Conservation (phyloP, 1,140 invertebrate genomes). For the Halictus rubicundus region DNA sequence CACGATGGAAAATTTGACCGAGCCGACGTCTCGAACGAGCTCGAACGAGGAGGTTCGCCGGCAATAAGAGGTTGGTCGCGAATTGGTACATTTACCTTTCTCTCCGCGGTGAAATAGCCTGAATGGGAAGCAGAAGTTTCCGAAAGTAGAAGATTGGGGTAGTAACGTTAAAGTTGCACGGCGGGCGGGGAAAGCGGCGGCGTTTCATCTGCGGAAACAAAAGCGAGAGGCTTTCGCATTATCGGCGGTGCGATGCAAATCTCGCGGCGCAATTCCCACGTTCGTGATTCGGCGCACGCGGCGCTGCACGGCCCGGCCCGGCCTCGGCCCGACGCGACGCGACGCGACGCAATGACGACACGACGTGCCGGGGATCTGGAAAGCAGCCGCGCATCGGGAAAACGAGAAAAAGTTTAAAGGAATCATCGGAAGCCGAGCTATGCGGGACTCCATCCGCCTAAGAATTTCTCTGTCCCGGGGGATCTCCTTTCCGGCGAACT, state of each 20-base stretch:
- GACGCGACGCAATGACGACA: not conserved
- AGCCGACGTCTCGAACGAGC: too few relatives aligned
- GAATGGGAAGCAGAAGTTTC: not conserved
- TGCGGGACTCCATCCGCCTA: conserved; percentile 26
- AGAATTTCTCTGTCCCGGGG: conserved; percentile 38
- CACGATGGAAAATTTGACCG: too few relatives aligned
- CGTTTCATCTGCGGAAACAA: not conserved
- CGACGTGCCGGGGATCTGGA: conserved; percentile 42
- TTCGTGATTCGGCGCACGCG: conserved; percentile 23
- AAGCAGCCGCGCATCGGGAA: conserved; percentile 2
- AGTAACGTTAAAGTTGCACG: not conserved
- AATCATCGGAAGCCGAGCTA: conserved; percentile 29
- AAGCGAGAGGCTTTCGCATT: conserved; percentile 16
- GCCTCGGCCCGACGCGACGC: too few relatives aligned
- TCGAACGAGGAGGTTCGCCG: too few relatives aligned
- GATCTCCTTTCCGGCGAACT: conserved; percentile 36
- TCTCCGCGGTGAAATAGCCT: too few relatives aligned
- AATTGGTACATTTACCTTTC: too few relatives aligned
- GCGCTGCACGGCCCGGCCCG: not conserved
- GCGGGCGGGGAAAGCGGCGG: too few relatives aligned
- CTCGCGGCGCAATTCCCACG: conserved; percentile 31
- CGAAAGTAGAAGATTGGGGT: not conserved
- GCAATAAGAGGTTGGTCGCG: too few relatives aligned
- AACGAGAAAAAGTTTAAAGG: conserved; percentile 49
- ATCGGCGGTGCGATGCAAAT: conserved; percentile 41